Base-by-base conservation (phyloP, 2,888 invertebrate genomes). In the Alsophila aescularia region DNA sequence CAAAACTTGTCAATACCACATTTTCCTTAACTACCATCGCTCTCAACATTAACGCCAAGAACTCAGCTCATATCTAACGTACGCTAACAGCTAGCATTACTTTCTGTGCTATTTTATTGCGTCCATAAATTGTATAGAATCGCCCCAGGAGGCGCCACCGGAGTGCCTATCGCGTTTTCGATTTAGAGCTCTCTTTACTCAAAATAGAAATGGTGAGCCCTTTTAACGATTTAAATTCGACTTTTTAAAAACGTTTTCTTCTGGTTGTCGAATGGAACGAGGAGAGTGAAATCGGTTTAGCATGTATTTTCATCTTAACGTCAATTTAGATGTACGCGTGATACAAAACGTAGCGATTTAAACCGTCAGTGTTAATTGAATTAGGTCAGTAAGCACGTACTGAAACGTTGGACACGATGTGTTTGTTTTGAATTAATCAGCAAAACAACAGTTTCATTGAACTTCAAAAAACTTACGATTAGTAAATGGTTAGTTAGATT, bases 171-270 rank as follows among this genome's bases (percentile, higher is more conserved):
- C 87, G 88, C 76, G 70, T 79, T 79, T 86, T 81, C 83, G 80
- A 85, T 86, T 88, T 85, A 83, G 79, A 42, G 29, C 52, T 60
- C 62, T 78, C 77, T 80, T 85, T 80, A 80, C 75, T 87, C 82
- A 88, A 88, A 90, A 89, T 90, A 85, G 87, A 83, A 90, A 88
- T 79, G 79, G 86, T 64, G 64, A 68, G 77, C 78, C 81, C 87
- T 79, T 81, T 85, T 87, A 66, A 66, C 81, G 79, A 80, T 88
- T 88, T 86, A 84, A 88, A 87, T 84, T 83, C 77, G 75, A 83
- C 83, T 75, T 81, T 87, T 88, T 81, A 81, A 87, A 83, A 69
- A 81, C 74, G 70, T 75, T 79, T 76, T 79, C 75, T 54, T 70
- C 75, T 72, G 73, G 67, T 66, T 58, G 27, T 21, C 47, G 27